Percentiles rank a stretch among this genome's conserved stretches.
Evolutionary conservation across 2,888 invertebrate species (phyloP).

Genomic region (Petrolisthes manimaculis): DNA sequence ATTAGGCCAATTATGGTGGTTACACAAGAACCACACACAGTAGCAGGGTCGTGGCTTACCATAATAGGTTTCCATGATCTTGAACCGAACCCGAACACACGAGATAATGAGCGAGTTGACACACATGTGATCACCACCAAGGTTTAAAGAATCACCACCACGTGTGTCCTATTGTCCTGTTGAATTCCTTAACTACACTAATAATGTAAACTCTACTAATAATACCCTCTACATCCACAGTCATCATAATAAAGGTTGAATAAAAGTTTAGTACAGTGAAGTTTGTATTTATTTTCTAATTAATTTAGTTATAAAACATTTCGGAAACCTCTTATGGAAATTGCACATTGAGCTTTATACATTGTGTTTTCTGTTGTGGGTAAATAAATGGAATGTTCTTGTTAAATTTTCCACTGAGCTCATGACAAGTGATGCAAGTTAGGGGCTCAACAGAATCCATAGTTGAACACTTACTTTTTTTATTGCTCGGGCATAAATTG

Average conservation of each 20-base stretch:
- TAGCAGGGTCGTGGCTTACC: too few species aligned
- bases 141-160: too few species aligned
- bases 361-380: constrained; percentile 49
- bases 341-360: constrained; percentile 62
- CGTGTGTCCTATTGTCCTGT: too few species aligned
- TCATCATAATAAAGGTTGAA: background rate
- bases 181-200: background rate
- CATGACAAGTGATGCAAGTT: background rate
- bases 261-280: constrained; percentile 16
- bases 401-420: constrained; percentile 9
- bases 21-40: too few species aligned
- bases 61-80: too few species aligned
- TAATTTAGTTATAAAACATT: constrained; percentile 60
- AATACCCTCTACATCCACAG: background rate
- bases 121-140: too few species aligned
- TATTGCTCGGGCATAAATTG: background rate
- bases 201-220: background rate
- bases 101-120: too few species aligned
- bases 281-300: constrained; percentile 58
- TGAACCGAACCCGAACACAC: too few species aligned
- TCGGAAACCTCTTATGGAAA: constrained; percentile 55
- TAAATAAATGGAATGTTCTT: constrained; percentile 51
- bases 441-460: background rate
- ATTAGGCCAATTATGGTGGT: too few species aligned
- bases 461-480: background rate